Evolutionary conservation across 2,797 vertebrate species (phyloP).

Genomic region (Platalea minor): DNA sequence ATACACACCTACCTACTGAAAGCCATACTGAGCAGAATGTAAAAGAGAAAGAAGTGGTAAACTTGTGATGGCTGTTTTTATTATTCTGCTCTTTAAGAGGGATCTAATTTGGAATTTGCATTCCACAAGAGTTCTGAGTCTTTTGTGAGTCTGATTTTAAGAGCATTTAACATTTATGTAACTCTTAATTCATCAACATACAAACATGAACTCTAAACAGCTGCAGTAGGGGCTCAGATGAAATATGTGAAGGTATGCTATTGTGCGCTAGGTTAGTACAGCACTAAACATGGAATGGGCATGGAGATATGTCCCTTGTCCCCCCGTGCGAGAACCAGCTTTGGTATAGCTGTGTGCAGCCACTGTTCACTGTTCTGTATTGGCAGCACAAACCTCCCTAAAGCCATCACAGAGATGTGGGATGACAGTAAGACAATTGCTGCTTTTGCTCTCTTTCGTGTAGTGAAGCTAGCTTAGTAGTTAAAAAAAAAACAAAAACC

Average conservation of each 20-base stretch:
- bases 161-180: constrained; percentile 19
- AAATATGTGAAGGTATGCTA: neutral
- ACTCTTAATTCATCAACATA: neutral
- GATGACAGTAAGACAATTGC: neutral
- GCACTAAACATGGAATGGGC: neutral
- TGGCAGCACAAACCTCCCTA: constrained; percentile 4
- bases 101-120: constrained; percentile 8
- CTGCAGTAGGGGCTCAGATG: neutral
- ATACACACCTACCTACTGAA: neutral
- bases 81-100: constrained; percentile 13
- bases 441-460: neutral
- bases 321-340: neutral
- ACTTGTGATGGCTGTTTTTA: constrained; percentile 44
- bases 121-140: neutral
- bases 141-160: constrained; percentile 29
- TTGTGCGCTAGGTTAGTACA: neutral
- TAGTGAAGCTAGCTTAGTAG: neutral
- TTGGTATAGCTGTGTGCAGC: neutral
- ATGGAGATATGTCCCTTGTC: neutral
- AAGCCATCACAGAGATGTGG: neutral
- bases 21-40: constrained; percentile 34
- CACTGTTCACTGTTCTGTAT: neutral
- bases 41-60: constrained; percentile 41
- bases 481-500: neutral
- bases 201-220: neutral